Percentiles rank a stretch among this genome's conserved stretches.
Conservation (phyloP, 2,888 invertebrate genomes). For the Hesperia comma region DNA sequence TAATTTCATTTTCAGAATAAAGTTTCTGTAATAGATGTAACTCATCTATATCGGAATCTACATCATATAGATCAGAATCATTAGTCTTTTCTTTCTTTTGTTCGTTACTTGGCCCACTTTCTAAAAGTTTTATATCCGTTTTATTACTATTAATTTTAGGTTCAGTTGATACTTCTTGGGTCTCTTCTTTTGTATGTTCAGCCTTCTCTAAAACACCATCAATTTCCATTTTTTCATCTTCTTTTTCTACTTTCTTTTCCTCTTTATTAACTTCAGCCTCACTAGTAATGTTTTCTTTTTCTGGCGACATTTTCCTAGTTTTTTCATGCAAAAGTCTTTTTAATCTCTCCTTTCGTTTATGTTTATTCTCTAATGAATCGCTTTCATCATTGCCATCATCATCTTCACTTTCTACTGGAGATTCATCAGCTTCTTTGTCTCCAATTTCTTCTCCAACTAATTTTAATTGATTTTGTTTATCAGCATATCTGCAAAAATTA, state of each 20-base stretch:
- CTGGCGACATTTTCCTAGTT: constrained; percentile 51
- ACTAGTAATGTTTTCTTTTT: constrained; percentile 34
- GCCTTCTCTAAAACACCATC: constrained; percentile 37
- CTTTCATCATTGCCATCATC: constrained; percentile 61
- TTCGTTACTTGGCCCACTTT: constrained; percentile 9
- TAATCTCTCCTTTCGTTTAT: constrained; percentile 67
- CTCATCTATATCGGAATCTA: constrained; percentile 71
- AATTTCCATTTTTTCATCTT: constrained; percentile 30
- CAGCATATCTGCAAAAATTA: constrained; percentile 61
- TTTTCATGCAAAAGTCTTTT: constrained; percentile 66
- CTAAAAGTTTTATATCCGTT: background rate
- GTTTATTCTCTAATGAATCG: constrained; percentile 57
- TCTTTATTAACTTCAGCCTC: constrained; percentile 32
- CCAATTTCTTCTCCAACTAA: constrained; percentile 73
- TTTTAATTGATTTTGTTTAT: constrained; percentile 70
- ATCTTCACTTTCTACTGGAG: constrained; percentile 73
- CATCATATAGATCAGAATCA: constrained; percentile 22
- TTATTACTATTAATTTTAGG: constrained; percentile 9
- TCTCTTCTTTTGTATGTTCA: background rate
- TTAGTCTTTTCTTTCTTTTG: constrained; percentile 15
- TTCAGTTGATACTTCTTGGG: background rate
- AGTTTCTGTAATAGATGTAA: constrained; percentile 69
- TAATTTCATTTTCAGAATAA: constrained; percentile 60
- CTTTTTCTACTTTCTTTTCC: constrained; percentile 14
- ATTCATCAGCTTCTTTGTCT: constrained; percentile 77